These are phyloP conservation scores for Centropyge bicolor DNA, from an alignment of 2,797 vertebrate species.

Conservation along the genomic window DNA sequence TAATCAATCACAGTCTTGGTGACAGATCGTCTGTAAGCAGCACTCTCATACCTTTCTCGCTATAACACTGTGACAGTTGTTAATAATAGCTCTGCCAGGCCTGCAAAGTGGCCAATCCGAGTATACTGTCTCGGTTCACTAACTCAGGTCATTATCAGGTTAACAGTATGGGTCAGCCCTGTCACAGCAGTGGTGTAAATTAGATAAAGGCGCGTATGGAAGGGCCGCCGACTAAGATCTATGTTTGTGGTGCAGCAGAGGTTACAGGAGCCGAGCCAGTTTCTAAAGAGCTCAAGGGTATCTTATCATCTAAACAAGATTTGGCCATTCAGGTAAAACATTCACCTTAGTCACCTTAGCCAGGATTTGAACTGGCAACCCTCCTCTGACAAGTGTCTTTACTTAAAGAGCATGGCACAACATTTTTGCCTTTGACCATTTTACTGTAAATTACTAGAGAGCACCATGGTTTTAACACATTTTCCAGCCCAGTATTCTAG, in stretches of 20 bases:
- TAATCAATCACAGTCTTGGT: slow-evolving; percentile 54
- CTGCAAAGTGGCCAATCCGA: slow-evolving; percentile 11
- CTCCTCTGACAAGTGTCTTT: neutral
- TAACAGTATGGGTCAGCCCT: slow-evolving; percentile 38
- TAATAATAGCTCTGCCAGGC: slow-evolving; percentile 13
- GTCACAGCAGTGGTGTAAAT: slow-evolving; percentile 39
- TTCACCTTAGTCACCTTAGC: neutral
- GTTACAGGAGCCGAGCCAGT: neutral
- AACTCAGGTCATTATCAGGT: slow-evolving; percentile 30
- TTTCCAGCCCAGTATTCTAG: neutral
- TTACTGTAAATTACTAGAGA: neutral
- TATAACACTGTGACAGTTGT: neutral
- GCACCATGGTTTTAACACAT: neutral
- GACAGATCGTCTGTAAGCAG: slow-evolving; percentile 16
- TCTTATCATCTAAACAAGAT: slow-evolving; percentile 1
- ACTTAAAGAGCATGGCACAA: neutral
- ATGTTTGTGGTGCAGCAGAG: slow-evolving; percentile 4
- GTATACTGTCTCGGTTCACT: neutral
- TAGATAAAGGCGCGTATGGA: neutral
- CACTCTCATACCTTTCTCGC: slow-evolving; percentile 3
- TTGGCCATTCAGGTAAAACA: neutral
- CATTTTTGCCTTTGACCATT: neutral
- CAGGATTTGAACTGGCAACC: neutral
- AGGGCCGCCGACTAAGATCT: neutral
- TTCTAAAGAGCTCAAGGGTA: neutral